Conservation (phyloP, 2,797 vertebrate species). For the Chromobotia macracanthus region DNA sequence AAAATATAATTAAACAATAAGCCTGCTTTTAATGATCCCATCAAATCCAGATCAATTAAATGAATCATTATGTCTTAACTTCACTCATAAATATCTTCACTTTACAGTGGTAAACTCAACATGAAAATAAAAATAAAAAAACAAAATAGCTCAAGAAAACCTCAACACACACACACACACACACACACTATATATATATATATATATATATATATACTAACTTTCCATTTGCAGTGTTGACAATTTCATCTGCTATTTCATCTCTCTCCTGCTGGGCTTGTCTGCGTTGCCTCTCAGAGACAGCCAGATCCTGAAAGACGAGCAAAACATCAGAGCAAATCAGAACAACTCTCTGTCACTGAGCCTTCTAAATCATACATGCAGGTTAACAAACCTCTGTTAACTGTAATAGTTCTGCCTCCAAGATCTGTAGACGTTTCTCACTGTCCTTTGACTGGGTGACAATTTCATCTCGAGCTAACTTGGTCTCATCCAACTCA, state of each 20-base stretch:
- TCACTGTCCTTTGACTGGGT: constrained; percentile 83
- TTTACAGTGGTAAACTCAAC: no score
- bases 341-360: background rate
- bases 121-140: no score
- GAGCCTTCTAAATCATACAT: constrained; percentile 22
- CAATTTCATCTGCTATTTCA: constrained; percentile 86
- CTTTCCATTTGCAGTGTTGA: constrained; percentile 86
- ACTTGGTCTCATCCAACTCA: constrained; percentile 85
- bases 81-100: no score
- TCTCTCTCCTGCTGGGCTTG: constrained; percentile 91
- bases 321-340: background rate
- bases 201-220: constrained; percentile 71
- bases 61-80: no score
- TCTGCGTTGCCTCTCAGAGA: constrained; percentile 83
- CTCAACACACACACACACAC: constrained; percentile 1
- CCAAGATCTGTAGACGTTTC: constrained; percentile 87
- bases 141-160: background rate
- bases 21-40: no score
- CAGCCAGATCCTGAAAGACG: constrained; percentile 81
- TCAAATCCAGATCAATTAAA: no score
- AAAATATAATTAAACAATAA: no score
- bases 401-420: constrained; percentile 86
- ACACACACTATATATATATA: constrained; percentile 42
- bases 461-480: constrained; percentile 83
- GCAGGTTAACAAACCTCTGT: constrained; percentile 78